These are phyloP conservation scores for Chauna torquata DNA, from an alignment of 2,113 vertebrate genomes.

Conservation along the genomic window DNA sequence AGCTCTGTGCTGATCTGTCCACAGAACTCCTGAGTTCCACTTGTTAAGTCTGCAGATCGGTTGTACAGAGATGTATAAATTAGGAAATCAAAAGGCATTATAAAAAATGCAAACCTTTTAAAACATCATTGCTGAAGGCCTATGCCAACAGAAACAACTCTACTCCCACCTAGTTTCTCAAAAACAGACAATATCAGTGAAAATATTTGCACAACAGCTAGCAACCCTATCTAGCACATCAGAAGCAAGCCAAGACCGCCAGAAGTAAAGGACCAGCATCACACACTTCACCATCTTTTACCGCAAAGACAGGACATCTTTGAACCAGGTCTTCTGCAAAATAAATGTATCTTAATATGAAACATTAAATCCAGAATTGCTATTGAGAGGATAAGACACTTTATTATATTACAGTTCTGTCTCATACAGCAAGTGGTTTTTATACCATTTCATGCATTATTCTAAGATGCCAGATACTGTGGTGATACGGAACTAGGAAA, in stretches of 20 bases:
- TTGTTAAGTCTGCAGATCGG: not conserved
- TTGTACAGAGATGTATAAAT: not conserved
- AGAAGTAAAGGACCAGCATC: not conserved
- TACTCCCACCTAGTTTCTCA: not conserved
- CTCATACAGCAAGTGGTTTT: not conserved
- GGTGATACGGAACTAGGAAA: not conserved
- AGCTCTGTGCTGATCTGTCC: not conserved
- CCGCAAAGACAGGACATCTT: not conserved
- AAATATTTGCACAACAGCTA: not conserved
- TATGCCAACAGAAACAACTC: not conserved
- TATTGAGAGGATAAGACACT: not conserved
- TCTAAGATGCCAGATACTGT: not conserved
- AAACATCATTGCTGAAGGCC: not conserved
- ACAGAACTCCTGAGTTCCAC: not conserved
- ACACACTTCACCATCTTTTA: not conserved
- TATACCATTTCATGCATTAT: not conserved
- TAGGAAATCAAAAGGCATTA: not conserved
- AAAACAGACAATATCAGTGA: not conserved
- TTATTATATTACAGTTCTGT: not conserved
- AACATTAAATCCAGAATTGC: not conserved
- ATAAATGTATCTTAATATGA: not conserved
- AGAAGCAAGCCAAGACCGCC: not conserved
- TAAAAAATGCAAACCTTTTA: not conserved
- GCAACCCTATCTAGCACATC: not conserved
- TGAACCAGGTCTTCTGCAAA: not conserved